These are phyloP conservation scores for Phragmatobia fuliginosa DNA, from an alignment of 2,888 invertebrate genomes.

Conservation along the genomic window DNA sequence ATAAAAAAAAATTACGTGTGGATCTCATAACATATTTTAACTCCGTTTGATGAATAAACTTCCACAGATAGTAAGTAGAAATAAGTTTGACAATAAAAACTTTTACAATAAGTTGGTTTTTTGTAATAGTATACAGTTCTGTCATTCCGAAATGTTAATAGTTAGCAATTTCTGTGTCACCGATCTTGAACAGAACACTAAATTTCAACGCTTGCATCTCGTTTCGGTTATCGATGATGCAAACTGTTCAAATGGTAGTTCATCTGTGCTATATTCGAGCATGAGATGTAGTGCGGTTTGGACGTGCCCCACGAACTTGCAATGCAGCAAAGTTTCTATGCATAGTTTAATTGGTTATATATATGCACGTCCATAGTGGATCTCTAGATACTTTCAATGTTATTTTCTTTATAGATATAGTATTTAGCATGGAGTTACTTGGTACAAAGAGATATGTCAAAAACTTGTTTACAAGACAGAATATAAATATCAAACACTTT, in stretches of 20 bases:
- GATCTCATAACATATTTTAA: too few species aligned
- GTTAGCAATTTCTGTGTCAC: neutral
- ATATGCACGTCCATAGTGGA: neutral
- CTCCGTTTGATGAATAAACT: too few species aligned
- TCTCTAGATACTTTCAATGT: neutral
- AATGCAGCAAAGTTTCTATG: neutral
- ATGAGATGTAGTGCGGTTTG: neutral
- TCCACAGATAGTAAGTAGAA: too few species aligned
- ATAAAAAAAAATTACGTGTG: too few species aligned
- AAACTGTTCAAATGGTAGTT: neutral
- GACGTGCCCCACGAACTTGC: neutral
- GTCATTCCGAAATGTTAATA: too few species aligned
- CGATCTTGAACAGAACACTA: neutral
- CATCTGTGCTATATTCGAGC: neutral
- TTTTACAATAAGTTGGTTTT: too few species aligned
- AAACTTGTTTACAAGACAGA: too few species aligned
- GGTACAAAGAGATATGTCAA: too few species aligned
- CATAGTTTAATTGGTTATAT: neutral
- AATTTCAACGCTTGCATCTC: neutral
- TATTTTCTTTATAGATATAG: neutral
- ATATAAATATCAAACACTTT: too few species aligned
- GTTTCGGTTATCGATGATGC: neutral
- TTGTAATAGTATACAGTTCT: too few species aligned
- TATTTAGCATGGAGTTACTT: neutral
- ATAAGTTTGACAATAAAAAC: too few species aligned